Evolutionary conservation across 1,140 invertebrate genomes (phyloP), one percentile per base, ranked within the genome.

Genomic region (Maniola jurtina): DNA sequence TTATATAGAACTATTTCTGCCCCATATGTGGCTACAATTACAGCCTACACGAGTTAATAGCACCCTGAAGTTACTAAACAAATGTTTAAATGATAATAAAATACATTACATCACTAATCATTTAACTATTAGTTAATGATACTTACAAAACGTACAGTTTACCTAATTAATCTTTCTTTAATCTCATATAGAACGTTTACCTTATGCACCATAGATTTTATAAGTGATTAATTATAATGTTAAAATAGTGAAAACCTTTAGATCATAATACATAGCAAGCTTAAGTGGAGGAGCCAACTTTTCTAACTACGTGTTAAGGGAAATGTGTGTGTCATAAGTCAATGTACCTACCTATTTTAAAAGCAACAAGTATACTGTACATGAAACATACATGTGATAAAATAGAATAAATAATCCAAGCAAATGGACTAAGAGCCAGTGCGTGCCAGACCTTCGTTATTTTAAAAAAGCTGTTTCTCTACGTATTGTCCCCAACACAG

Each of bases 161-260:
- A 74, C 66, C 70, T 76, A 84, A 82, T 68, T 79, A 82, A 45
- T 2, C 42, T 80, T 73, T 16, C 65, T 78, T 79, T 79, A 75
- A 80, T 77, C 68, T 79, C 70, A 76, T 77, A 84, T 71, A 70
- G 80, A 5, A n/a, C 66, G 80, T 74, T 75, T n/a, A n/a, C n/a
- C n/a, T n/a, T 76, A 83, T 81, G 80, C 76, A 86, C 76, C 81
- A 84, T 80, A 80, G 68, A 71, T 80, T 80, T 73, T 66, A 36
- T n/a, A 77, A 75, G 71, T 75, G 75, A 70, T 71, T 63, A 48
- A 70, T 52, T 66, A 34, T 73, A 76, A 65, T 72, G 64, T 73
- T 78, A 64, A 72, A 71, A 54, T 73, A 67, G 70, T 70, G 60
- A 61, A 70, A 73, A 48, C 11, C 35, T 55, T 36, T n/a, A 55